Conservation (phyloP, 2,797 vertebrate species). For the Selene dorsalis region DNA sequence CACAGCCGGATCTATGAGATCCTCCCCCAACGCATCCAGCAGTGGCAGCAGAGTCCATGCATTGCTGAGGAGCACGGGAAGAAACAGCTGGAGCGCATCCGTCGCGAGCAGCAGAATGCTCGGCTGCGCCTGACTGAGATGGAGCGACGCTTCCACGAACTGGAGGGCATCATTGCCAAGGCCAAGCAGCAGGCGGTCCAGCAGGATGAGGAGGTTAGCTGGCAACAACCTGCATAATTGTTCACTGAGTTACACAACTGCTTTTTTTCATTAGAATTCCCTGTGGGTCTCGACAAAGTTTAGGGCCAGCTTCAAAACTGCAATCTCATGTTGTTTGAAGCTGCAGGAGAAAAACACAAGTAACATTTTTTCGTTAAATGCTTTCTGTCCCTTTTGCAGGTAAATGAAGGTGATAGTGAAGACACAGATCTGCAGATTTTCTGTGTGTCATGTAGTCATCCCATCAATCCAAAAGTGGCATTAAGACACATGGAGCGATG, state of each 20-base stretch:
- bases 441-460: conserved; percentile 95
- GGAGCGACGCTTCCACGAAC: conserved; percentile 94
- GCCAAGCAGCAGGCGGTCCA: conserved; percentile 94
- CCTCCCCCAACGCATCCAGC: conserved; percentile 95
- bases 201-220: conserved; percentile 92
- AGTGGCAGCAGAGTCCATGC: conserved; percentile 98
- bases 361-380: neutral
- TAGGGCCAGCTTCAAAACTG: neutral
- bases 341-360: neutral
- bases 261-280: neutral
- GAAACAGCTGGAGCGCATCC: conserved; percentile 94
- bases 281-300: neutral
- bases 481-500: conserved; percentile 96
- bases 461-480: conserved; percentile 94
- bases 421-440: conserved; percentile 96
- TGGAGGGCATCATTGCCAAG: conserved; percentile 92
- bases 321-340: neutral
- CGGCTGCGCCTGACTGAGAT: conserved; percentile 93
- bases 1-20: conserved; percentile 93
- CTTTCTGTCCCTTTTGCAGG: conserved; percentile 79
- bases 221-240: too few species aligned
- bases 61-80: conserved; percentile 96
- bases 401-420: conserved; percentile 92
- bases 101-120: conserved; percentile 92
- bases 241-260: neutral